Base-by-base conservation (phyloP, 2,113 vertebrate species). In the Mesitornis unicolor region DNA sequence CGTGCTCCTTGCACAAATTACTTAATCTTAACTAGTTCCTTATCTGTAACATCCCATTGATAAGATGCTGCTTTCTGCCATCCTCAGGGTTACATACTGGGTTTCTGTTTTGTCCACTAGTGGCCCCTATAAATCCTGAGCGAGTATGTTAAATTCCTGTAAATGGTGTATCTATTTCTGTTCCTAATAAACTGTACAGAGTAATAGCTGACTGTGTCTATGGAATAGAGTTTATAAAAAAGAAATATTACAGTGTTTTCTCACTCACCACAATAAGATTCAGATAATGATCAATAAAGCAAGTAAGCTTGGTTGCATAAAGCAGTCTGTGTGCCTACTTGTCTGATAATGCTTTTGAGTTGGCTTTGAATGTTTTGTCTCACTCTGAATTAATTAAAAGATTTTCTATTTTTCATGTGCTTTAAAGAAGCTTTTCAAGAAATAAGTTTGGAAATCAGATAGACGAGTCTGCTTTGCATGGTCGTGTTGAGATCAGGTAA, bases 321-420 rank as follows among this genome's bases (percentile, higher is more conserved):
- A 51, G 40, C 31, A 53, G 24, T 67, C n/a, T 28, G 4, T 1
- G 0, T 47, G 57, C 21, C 22, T 47, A 1, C 61, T 78, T 1
- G 0, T 56, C 40, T 79, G n/a, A 11, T 36, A 71, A 61, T 35
- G 48, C 20, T 64, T 89, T 71, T 71, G 31, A 33, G 43, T 86
- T 83, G 17, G 56, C n/a, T 80, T 18, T 13, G 54, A 38, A 56
- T 57, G 13, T 83, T 87, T 29, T 69, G 6, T 36, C 28, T 91
- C 29, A 43, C 24, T 50, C 51, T 71, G 38, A 28, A 48, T 76
- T 14, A 40, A 67, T 84, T 79, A 0, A 7, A 79, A 80, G 76
- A 16, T 5, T 71, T 91, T 6, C 12, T 51, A 3, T 63, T 70
- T 93, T 80, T 79, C 48, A 31, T 21, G 10, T 80, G 47, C 19